phyloP scores from a whole-genome alignment of 2,113 vertebrate genomes.

The Sceloporus undulatus region DNA sequence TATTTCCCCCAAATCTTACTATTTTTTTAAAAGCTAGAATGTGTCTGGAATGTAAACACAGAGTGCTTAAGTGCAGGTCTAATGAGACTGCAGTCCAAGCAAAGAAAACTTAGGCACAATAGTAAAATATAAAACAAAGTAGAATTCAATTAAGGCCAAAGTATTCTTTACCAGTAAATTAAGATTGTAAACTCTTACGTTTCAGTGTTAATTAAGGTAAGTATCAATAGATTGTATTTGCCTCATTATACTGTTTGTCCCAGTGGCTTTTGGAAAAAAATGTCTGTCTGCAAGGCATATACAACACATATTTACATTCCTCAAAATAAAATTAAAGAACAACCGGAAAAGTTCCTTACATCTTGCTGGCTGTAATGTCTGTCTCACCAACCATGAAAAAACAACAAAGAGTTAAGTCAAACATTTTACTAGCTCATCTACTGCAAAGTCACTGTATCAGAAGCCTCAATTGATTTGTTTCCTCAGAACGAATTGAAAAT shows the following conservation, averaged over 20 bases:
- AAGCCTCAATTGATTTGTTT: slow-evolving; percentile 85
- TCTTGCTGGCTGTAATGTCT: slow-evolving; percentile 62
- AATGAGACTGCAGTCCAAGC: slow-evolving; percentile 75
- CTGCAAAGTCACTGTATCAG: slow-evolving; percentile 86
- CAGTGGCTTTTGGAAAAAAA: slow-evolving; percentile 68
- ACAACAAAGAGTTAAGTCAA: slow-evolving; percentile 83
- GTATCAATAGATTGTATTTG: slow-evolving; percentile 59
- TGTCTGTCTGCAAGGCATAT: slow-evolving; percentile 73
- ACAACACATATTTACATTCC: slow-evolving; percentile 68
- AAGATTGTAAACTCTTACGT: slow-evolving; percentile 72
- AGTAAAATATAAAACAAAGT: slow-evolving; percentile 73
- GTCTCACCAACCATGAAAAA: slow-evolving; percentile 69
- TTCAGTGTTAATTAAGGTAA: slow-evolving; percentile 65
- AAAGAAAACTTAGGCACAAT: slow-evolving; percentile 77
- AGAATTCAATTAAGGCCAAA: slow-evolving; percentile 77
- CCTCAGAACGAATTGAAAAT: slow-evolving; percentile 81
- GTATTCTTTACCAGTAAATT: slow-evolving; percentile 69
- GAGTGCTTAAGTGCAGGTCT: slow-evolving; percentile 68
- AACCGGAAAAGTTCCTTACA: slow-evolving; percentile 68
- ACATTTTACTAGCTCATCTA: slow-evolving; percentile 81
- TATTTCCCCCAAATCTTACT: slow-evolving; percentile 23
- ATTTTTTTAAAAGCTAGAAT: slow-evolving; percentile 64
- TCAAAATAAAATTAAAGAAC: slow-evolving; percentile 61
- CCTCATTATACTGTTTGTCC: slow-evolving; percentile 68
- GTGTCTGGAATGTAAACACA: slow-evolving; percentile 64